A percentile compares a stretch with the other conserved stretches of the same genome.
Evolutionary conservation across 2,797 vertebrate genomes (phyloP).

Genomic region (Karalla daura): DNA sequence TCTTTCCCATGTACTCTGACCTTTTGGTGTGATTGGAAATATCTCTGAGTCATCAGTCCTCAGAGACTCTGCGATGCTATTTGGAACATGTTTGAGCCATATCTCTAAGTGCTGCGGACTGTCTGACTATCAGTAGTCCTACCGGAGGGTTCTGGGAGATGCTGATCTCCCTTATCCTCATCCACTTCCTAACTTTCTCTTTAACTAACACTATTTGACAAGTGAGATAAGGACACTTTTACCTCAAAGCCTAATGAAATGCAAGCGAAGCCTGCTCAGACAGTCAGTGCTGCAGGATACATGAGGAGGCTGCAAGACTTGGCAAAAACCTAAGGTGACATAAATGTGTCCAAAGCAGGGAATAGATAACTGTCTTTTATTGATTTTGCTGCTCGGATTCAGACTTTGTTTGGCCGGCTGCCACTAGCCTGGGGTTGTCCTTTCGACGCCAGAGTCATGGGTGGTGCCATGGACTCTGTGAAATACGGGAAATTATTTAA

Average conservation of each 20-base stretch:
- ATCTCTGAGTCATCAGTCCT: slow-evolving; percentile 40
- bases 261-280: slow-evolving; percentile 61
- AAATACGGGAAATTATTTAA: slow-evolving; percentile 13
- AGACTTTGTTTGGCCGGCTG: slow-evolving; percentile 48
- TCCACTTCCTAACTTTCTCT: slow-evolving; percentile 5
- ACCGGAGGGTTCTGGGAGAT: not conserved
- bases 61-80: slow-evolving; percentile 26
- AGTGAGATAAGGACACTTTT: slow-evolving; percentile 32
- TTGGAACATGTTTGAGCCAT: slow-evolving; percentile 32
- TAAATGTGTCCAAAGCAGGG: slow-evolving; percentile 45
- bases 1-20: slow-evolving; percentile 56
- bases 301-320: slow-evolving; percentile 27
- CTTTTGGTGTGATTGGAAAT: slow-evolving; percentile 46
- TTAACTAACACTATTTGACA: slow-evolving; percentile 29
- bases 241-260: slow-evolving; percentile 56
- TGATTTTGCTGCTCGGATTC: slow-evolving; percentile 47
- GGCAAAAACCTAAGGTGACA: slow-evolving; percentile 42
- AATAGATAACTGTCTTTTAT: slow-evolving; percentile 48
- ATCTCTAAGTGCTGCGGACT: not conserved
- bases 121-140: not conserved
- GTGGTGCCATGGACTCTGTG: not conserved
- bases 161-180: slow-evolving; percentile 5
- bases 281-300: slow-evolving; percentile 62
- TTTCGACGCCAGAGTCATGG: slow-evolving; percentile 21
- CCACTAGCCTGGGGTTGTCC: slow-evolving; percentile 47